These are phyloP conservation scores for Microcebus murinus DNA, from an alignment of 2,113 vertebrate genomes.

Conservation along the genomic window DNA sequence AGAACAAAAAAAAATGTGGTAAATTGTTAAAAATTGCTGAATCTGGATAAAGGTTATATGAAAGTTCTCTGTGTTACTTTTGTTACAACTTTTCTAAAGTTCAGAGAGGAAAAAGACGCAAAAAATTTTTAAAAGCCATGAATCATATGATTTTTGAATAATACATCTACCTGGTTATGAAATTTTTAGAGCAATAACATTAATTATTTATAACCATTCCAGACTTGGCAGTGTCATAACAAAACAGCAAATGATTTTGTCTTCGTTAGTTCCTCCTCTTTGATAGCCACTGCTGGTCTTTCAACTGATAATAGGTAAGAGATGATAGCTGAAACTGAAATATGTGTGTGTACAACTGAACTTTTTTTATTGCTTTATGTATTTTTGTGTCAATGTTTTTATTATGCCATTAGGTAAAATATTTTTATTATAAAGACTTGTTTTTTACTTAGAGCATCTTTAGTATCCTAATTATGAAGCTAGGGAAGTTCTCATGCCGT, in stretches of 20 bases:
- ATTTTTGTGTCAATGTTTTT: constrained; percentile 8
- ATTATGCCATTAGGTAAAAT: background rate
- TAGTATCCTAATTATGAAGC: background rate
- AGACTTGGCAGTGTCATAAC: constrained; percentile 98
- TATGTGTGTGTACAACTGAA: background rate
- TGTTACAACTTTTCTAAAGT: background rate
- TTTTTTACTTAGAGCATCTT: background rate
- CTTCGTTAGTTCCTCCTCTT: constrained; percentile 96
- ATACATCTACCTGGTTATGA: background rate
- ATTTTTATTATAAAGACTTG: constrained; percentile 41
- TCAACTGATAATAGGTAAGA: constrained; percentile 96
- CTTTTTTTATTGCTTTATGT: background rate
- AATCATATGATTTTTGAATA: constrained; percentile 4
- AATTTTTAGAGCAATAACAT: background rate
- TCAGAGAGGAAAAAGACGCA: background rate
- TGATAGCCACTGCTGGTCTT: constrained; percentile 96
- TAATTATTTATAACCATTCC: constrained; percentile 76
- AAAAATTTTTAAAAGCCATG: background rate
- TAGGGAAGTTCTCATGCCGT: constrained; percentile 14
- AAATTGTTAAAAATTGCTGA: background rate
- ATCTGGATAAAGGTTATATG: background rate
- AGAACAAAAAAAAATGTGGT: background rate
- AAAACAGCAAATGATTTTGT: constrained; percentile 98
- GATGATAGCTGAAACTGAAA: background rate
- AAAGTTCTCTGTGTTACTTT: constrained; percentile 7